phyloP scores from a whole-genome alignment of 2,797 vertebrate genomes.

The Ara ararauna region DNA sequence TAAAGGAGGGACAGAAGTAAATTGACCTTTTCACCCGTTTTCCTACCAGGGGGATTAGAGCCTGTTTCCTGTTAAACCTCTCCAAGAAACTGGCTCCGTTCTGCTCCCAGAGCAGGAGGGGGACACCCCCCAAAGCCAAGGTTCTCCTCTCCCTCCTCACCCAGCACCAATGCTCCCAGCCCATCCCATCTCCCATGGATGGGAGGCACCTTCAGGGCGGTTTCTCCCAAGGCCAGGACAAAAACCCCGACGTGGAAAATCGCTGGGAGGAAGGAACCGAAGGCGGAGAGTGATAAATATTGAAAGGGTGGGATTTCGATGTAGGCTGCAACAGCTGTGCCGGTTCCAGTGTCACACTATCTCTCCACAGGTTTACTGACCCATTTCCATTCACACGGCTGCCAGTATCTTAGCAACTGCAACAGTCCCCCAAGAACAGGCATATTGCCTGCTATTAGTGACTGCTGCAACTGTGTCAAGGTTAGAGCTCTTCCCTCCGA shows the following conservation, averaged over 20 bases:
- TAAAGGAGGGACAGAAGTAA: conserved; percentile 79
- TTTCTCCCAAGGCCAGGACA: conserved; percentile 41
- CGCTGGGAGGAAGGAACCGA: conserved; percentile 76
- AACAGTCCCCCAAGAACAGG: conserved; percentile 91
- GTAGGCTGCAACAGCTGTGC: conserved; percentile 85
- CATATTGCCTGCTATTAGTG: conserved; percentile 82
- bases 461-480: conserved; percentile 84
- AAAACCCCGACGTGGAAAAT: conserved; percentile 51
- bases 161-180: background rate
- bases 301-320: conserved; percentile 85
- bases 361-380: conserved; percentile 96
- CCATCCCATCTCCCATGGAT: background rate
- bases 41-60: conserved; percentile 79
- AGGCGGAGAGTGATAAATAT: conserved; percentile 84
- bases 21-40: conserved; percentile 83
- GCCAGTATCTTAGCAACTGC: conserved; percentile 99
- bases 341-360: conserved; percentile 91
- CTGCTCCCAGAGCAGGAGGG: background rate
- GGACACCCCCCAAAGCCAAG: background rate
- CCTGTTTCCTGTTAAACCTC: conserved; percentile 81
- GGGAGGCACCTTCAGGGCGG: background rate
- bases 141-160: background rate
- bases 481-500: conserved; percentile 81
- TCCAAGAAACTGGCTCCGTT: conserved; percentile 78
- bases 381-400: conserved; percentile 94